phyloP scores from a whole-genome alignment of 1,140 invertebrate genomes.

The Vollenhovia emeryi region DNA sequence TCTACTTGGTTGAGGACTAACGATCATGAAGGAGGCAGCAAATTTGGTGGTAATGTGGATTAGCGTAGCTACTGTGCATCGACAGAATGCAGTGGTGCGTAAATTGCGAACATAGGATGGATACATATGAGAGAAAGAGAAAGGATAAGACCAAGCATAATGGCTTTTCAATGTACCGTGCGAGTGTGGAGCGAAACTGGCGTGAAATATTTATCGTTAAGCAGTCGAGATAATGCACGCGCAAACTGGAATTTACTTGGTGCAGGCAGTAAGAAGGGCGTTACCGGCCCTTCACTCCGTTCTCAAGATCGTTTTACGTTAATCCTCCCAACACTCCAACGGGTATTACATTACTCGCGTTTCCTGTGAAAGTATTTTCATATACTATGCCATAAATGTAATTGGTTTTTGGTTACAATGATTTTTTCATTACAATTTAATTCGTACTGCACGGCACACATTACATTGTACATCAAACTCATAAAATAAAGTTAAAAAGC shows the following conservation, averaged over 20 bases:
- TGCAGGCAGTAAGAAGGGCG: constrained; percentile 10
- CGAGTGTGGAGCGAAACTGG: constrained; percentile 52
- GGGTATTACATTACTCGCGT: constrained; percentile 9
- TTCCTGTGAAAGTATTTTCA: background rate
- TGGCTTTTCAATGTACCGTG: constrained; percentile 81
- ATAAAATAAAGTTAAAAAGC: background rate
- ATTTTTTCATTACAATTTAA: background rate
- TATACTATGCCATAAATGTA: background rate
- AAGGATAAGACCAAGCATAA: constrained; percentile 73
- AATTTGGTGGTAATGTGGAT: constrained; percentile 68
- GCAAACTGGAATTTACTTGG: constrained; percentile 73
- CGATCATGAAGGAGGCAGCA: constrained; percentile 14
- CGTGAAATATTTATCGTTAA: constrained; percentile 72
- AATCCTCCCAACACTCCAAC: background rate
- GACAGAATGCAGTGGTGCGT: constrained; percentile 37
- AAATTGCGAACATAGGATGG: constrained; percentile 55
- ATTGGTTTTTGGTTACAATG: background rate
- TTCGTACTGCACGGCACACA: background rate
- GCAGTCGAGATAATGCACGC: constrained; percentile 71
- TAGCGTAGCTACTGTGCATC: constrained; percentile 30
- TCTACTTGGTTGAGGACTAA: background rate
- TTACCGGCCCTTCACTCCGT: constrained; percentile 1
- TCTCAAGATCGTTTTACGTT: constrained; percentile 25
- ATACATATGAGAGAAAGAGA: constrained; percentile 43
- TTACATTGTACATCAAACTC: background rate